Evolutionary conservation across 2,797 vertebrate genomes (phyloP).

Genomic region (Vespertilio murinus): DNA sequence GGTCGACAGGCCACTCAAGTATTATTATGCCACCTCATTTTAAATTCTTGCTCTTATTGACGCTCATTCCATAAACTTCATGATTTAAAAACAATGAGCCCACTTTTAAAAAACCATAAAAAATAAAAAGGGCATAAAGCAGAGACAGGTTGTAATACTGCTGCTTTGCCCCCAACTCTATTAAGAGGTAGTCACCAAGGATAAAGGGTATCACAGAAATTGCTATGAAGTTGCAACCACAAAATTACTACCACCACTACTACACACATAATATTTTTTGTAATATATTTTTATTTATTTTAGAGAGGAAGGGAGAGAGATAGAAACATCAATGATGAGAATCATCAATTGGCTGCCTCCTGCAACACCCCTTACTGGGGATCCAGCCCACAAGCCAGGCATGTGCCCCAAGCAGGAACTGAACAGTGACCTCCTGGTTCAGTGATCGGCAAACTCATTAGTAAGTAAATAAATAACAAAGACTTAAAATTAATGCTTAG

Average conservation of each 20-base stretch:
- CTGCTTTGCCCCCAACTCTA: background rate
- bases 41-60: background rate
- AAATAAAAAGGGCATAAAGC: background rate
- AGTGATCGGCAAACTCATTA: too few species aligned
- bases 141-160: background rate
- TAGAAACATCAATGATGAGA: too few species aligned
- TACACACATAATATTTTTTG: background rate
- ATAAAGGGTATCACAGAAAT: background rate
- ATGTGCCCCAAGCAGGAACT: too few species aligned
- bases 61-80: background rate
- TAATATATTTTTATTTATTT: too few species aligned
- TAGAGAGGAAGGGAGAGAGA: too few species aligned
- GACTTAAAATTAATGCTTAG: background rate
- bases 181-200: background rate
- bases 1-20: background rate
- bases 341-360: too few species aligned
- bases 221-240: background rate
- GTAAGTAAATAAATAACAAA: background rate
- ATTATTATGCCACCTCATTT: background rate
- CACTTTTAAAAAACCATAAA: background rate
- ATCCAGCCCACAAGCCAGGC: too few species aligned
- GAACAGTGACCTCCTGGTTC: too few species aligned
- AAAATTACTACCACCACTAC: background rate
- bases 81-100: background rate
- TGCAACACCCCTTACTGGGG: too few species aligned